phyloP scores from a whole-genome alignment of 2,888 invertebrate species.

The Sphecodes monilicornis region DNA sequence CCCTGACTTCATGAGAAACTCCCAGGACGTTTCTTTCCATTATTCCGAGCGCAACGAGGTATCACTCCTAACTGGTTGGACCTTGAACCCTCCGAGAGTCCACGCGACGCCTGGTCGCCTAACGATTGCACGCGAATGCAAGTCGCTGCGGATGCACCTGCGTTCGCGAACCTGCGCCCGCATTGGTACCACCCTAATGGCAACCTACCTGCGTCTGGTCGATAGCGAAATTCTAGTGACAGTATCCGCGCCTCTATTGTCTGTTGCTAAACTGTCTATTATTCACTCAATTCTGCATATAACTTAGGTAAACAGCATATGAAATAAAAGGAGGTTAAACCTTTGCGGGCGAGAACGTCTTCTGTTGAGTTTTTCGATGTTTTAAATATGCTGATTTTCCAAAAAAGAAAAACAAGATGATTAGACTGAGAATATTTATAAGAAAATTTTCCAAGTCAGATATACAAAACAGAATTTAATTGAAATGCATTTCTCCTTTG shows the following conservation, averaged over 20 bases:
- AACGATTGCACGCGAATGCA: conserved; percentile 58
- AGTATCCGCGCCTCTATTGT: not conserved
- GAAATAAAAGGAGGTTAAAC: too few relatives aligned
- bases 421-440: too few relatives aligned
- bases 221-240: not conserved
- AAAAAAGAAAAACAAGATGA: too few relatives aligned
- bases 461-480: too few relatives aligned
- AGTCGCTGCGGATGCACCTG: conserved; percentile 41
- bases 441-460: too few relatives aligned
- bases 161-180: conserved; percentile 34
- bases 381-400: too few relatives aligned
- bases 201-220: not conserved
- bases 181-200: conserved; percentile 3
- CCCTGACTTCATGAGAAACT: conserved; percentile 78
- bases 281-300: not conserved
- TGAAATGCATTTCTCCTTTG: too few relatives aligned
- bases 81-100: conserved; percentile 73
- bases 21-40: conserved; percentile 77
- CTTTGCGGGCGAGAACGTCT: too few relatives aligned
- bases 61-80: conserved; percentile 60
- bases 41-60: conserved; percentile 65
- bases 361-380: too few relatives aligned
- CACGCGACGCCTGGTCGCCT: conserved; percentile 43
- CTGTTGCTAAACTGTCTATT: not conserved
- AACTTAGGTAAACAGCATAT: not conserved